These are phyloP conservation scores for Solenopsis invicta DNA, from an alignment of 1,140 invertebrate species.

Conservation along the genomic window DNA sequence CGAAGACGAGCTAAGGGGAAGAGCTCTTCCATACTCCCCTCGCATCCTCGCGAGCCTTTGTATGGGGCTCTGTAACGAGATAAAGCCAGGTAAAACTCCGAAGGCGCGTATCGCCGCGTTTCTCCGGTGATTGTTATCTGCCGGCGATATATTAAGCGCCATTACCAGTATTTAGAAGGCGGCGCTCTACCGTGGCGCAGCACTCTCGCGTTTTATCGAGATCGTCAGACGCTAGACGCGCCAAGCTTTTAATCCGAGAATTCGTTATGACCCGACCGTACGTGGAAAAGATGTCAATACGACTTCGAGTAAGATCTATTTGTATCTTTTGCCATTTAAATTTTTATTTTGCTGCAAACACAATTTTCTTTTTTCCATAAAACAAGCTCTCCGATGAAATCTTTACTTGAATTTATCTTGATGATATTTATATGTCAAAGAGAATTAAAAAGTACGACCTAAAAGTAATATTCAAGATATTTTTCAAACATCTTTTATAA, in stretches of 20 bases:
- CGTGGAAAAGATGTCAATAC: constrained; percentile 23
- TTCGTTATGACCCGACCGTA: constrained; percentile 65
- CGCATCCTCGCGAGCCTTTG: constrained; percentile 69
- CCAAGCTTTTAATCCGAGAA: constrained; percentile 53
- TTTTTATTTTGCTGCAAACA: not conserved
- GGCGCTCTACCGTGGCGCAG: constrained; percentile 73
- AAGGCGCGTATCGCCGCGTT: constrained; percentile 79
- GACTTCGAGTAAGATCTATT: not conserved
- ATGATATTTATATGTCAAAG: not conserved
- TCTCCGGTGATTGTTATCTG: constrained; percentile 82
- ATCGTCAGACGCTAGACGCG: constrained; percentile 72
- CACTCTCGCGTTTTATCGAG: constrained; percentile 79
- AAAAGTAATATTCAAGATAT: not conserved
- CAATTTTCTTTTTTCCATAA: not conserved
- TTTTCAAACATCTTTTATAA: not conserved
- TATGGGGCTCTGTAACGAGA: constrained; percentile 60
- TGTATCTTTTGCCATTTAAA: not conserved
- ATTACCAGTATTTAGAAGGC: constrained; percentile 84
- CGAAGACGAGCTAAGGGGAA: constrained; percentile 41
- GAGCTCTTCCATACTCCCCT: constrained; percentile 69
- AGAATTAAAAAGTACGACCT: too few species aligned
- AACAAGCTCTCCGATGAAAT: not conserved
- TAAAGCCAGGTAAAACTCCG: constrained; percentile 77
- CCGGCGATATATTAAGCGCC: constrained; percentile 82
- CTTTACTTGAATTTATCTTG: not conserved